A percentile compares a stretch with the other conserved stretches of the same genome.
Conservation (phyloP, 2,888 invertebrate species). For the Lithophane semibrunnea region DNA sequence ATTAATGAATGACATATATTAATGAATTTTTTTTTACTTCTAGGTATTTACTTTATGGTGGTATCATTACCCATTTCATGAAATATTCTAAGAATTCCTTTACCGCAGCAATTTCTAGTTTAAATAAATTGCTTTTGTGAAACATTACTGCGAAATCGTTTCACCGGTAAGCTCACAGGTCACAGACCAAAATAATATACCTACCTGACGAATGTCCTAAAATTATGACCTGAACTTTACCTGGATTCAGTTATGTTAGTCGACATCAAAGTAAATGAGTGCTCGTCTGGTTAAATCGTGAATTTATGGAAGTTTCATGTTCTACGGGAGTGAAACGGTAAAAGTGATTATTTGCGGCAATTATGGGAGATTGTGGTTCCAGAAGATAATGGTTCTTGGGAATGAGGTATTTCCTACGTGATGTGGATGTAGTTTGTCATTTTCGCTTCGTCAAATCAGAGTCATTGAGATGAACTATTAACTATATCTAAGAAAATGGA, state of each 20-base stretch:
- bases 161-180: constrained; percentile 26
- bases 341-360: constrained; percentile 49
- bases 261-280: constrained; percentile 39
- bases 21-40: no score
- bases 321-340: constrained; percentile 14
- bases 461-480: not conserved
- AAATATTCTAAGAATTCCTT: constrained; percentile 12
- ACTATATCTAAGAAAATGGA: not conserved
- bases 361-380: constrained; percentile 33
- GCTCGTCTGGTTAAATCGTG: constrained; percentile 46
- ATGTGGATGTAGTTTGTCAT: constrained; percentile 3
- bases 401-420: constrained; percentile 13
- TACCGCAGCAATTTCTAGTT: constrained; percentile 23
- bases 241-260: constrained; percentile 42
- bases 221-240: constrained; percentile 34
- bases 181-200: constrained; percentile 28
- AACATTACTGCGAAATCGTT: constrained; percentile 46
- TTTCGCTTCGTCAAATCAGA: not conserved
- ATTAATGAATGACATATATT: no score
- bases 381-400: constrained; percentile 30
- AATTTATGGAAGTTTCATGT: constrained; percentile 61
- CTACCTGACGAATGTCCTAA: constrained; percentile 32
- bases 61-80: not conserved
- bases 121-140: constrained; percentile 37
- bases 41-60: not conserved